Evolutionary conservation across 2,113 vertebrate genomes (phyloP).

Genomic region (Sapayoa aenigma): DNA sequence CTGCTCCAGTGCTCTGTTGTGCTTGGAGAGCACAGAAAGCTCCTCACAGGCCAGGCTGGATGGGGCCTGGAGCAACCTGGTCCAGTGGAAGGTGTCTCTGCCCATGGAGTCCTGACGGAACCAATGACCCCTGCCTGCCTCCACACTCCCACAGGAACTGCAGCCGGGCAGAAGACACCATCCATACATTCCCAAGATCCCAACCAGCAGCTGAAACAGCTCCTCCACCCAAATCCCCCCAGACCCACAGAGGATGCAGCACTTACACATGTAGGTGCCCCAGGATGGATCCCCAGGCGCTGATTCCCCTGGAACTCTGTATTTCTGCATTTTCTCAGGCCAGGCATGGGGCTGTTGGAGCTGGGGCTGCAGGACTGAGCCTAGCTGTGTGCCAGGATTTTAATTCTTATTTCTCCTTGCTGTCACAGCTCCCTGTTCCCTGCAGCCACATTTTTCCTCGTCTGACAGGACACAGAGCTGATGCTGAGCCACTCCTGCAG

Average conservation of each 20-base stretch:
- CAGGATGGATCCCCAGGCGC: not conserved
- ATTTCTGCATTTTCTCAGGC: not conserved
- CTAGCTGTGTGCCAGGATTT: rapidly evolving
- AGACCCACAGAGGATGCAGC: not conserved
- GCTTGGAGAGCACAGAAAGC: not conserved
- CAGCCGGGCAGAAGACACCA: not conserved
- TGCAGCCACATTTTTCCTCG: rapidly evolving
- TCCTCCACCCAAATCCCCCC: not conserved
- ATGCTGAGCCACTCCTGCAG: slow-evolving; percentile 4
- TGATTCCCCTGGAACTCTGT: rapidly evolving
- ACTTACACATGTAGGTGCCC: rapidly evolving
- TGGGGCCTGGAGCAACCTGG: not conserved
- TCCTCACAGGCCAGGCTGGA: not conserved
- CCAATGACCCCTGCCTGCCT: not conserved
- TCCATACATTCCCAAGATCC: not conserved
- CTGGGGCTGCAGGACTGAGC: not conserved
- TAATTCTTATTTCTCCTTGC: not conserved
- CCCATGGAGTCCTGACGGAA: not conserved
- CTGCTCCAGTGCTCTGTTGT: not conserved
- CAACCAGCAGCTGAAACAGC: not conserved
- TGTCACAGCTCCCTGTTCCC: not conserved
- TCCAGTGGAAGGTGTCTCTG: not conserved
- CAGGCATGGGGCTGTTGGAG: not conserved
- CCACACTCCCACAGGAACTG: not conserved
- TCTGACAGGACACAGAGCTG: rapidly evolving